phyloP scores from a whole-genome alignment of 2,888 invertebrate genomes.

The Parnassius smintheus region DNA sequence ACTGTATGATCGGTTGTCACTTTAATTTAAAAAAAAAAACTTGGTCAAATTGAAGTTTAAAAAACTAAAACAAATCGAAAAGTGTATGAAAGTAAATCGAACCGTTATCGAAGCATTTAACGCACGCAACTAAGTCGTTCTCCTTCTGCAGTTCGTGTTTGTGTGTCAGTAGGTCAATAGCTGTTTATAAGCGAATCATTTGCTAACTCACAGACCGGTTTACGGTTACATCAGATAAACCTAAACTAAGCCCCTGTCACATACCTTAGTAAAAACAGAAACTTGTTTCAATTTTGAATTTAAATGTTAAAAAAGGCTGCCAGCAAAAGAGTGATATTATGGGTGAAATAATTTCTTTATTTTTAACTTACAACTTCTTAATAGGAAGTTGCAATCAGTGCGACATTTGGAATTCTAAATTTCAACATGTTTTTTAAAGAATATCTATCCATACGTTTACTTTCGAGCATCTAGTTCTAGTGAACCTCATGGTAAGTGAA shows the following conservation, averaged over 20 bases:
- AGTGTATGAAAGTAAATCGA: slow-evolving; percentile 44
- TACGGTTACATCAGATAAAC: slow-evolving; percentile 41
- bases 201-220: slow-evolving; percentile 66
- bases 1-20: too few relatives aligned
- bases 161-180: slow-evolving; percentile 78
- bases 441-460: too few relatives aligned
- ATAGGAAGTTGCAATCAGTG: too few relatives aligned
- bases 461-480: too few relatives aligned
- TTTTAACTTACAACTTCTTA: too few relatives aligned
- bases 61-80: slow-evolving; percentile 28
- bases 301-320: background rate
- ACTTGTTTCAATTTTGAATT: slow-evolving; percentile 18
- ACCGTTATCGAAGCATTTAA: slow-evolving; percentile 36
- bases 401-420: background rate
- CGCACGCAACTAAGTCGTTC: slow-evolving; percentile 68
- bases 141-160: slow-evolving; percentile 58
- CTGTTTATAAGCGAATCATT: slow-evolving; percentile 63
- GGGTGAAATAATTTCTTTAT: too few relatives aligned
- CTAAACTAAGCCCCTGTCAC: slow-evolving; percentile 31
- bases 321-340: too few relatives aligned
- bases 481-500: too few relatives aligned
- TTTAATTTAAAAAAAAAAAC: too few relatives aligned
- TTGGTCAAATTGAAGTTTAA: too few relatives aligned
- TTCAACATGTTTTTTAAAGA: too few relatives aligned
- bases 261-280: slow-evolving; percentile 20